Evolutionary conservation across 1,140 invertebrate genomes (phyloP).

Genomic region (Euura saliciscinereae): DNA sequence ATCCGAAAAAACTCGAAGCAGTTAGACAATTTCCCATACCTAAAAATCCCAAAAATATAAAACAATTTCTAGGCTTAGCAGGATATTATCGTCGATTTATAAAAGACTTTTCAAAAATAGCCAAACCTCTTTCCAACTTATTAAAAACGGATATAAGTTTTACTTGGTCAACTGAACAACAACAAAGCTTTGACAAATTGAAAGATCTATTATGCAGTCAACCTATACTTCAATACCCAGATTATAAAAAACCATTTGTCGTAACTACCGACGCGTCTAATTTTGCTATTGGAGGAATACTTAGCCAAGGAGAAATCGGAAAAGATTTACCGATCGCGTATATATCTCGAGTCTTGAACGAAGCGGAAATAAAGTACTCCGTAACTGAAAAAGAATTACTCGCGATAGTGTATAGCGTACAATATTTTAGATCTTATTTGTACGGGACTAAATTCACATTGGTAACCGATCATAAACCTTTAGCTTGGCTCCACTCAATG

Average conservation of each 20-base stretch:
- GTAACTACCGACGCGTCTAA: constrained; percentile 6
- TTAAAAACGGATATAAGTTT: constrained; percentile 23
- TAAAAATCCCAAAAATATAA: constrained; percentile 13
- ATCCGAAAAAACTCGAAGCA: constrained; percentile 49
- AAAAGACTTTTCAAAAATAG: too few relatives aligned
- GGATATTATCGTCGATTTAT: too few relatives aligned
- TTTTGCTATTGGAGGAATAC: constrained; percentile 5
- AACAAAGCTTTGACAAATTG: constrained; percentile 20
- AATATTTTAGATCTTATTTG: background rate
- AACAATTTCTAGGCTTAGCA: too few relatives aligned
- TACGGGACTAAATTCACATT: too few relatives aligned
- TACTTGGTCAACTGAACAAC: constrained; percentile 13
- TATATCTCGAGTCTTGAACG: background rate
- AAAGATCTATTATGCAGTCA: constrained; percentile 12
- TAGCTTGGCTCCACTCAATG: too few relatives aligned
- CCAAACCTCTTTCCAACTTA: background rate
- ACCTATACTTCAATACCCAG: constrained; percentile 4
- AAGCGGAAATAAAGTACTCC: constrained; percentile 20
- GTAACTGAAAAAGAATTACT: constrained; percentile 32
- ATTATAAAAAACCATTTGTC: background rate
- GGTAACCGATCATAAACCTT: too few relatives aligned
- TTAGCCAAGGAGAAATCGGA: background rate
- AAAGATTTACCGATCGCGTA: constrained; percentile 13
- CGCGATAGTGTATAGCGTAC: background rate
- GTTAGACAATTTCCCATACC: constrained; percentile 47